A percentile compares a stretch with the other conserved stretches of the same genome.
Conservation (phyloP, 2,888 invertebrate genomes). For the Zaprionus bogoriensis region DNA sequence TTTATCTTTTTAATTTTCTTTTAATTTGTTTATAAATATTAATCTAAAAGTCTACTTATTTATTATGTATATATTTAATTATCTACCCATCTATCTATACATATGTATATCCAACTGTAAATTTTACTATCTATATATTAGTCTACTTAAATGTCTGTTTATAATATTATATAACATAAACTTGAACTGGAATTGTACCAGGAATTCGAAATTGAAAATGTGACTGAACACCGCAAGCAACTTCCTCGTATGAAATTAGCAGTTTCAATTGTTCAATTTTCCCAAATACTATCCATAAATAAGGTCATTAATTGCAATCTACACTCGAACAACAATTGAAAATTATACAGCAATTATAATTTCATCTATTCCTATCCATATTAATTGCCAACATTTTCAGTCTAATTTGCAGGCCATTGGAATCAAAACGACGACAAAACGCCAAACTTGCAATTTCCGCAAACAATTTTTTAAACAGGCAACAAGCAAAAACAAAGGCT, state of each 20-base stretch:
- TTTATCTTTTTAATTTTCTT: no score
- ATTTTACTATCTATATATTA: no score
- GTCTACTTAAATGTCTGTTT: no score
- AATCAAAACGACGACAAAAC: conserved; percentile 10
- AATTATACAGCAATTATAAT: conserved; percentile 21
- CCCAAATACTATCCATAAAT: background rate
- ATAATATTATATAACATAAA: no score
- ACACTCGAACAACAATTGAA: background rate
- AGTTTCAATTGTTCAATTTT: background rate
- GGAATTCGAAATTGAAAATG: no score
- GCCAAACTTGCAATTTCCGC: conserved; percentile 14
- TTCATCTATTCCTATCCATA: conserved; percentile 11
- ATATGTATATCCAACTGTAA: no score
- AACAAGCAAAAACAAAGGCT: conserved; percentile 29
- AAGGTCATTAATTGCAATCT: background rate
- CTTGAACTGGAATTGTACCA: no score
- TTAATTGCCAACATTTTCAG: conserved; percentile 23
- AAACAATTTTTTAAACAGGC: conserved; percentile 13
- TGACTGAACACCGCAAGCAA: no score
- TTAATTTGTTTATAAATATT: no score
- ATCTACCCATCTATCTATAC: no score
- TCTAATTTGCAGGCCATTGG: conserved; percentile 45
- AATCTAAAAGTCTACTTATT: no score
- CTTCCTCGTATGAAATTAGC: background rate
- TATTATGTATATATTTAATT: no score